phyloP scores from a whole-genome alignment of 2,113 vertebrate genomes.

The Fulmarus glacialis region DNA sequence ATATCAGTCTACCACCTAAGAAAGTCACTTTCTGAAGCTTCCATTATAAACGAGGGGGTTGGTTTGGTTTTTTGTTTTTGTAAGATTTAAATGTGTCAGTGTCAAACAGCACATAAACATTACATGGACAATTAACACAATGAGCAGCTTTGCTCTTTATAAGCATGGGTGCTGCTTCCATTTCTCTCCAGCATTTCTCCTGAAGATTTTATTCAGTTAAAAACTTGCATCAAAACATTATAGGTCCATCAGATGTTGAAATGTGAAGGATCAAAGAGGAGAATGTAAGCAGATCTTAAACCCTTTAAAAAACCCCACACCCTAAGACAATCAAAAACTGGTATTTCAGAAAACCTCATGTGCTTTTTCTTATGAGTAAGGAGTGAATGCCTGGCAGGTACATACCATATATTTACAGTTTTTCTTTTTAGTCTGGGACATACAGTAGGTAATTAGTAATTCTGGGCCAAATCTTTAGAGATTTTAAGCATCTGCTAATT shows the following conservation, averaged over 20 bases:
- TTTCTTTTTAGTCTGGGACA: not conserved
- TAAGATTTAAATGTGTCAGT: not conserved
- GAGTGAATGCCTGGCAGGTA: not conserved
- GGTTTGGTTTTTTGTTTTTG: not conserved
- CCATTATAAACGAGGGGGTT: not conserved
- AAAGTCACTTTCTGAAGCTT: not conserved
- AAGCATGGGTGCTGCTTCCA: not conserved
- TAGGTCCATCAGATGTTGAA: not conserved
- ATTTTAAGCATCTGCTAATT: slow-evolving; percentile 21
- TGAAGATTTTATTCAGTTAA: not conserved
- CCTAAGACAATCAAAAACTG: not conserved
- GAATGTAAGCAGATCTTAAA: not conserved
- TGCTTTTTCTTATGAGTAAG: not conserved
- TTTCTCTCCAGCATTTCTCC: not conserved
- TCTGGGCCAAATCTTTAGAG: not conserved
- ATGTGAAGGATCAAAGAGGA: not conserved
- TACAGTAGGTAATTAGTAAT: not conserved
- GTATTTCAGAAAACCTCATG: not conserved
- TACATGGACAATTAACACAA: not conserved
- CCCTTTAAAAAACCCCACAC: not conserved
- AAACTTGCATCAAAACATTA: not conserved
- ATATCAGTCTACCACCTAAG: not conserved
- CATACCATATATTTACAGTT: not conserved
- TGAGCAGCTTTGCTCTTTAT: not conserved
- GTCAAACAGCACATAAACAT: not conserved